These are phyloP conservation scores for Agrotis clavis DNA, from an alignment of 2,888 invertebrate genomes.

Conservation along the genomic window DNA sequence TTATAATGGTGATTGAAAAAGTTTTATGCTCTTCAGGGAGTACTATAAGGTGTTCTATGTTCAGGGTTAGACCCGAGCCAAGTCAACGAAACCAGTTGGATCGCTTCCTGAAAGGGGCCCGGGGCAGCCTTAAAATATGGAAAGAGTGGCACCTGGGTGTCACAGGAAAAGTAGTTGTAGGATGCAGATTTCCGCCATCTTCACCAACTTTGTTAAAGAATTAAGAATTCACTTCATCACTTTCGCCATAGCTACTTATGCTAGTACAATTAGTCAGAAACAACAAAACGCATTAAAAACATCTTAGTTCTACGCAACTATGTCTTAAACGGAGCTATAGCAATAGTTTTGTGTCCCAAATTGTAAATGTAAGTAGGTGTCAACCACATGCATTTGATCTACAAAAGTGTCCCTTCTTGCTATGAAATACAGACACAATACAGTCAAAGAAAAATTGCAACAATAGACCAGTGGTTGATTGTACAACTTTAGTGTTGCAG, in stretches of 20 bases:
- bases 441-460: neutral
- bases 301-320: neutral
- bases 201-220: neutral
- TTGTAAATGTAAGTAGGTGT: neutral
- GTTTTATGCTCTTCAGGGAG: neutral
- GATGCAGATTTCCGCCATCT: no score
- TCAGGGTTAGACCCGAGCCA: no score
- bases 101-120: no score
- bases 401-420: neutral
- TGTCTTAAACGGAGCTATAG: neutral
- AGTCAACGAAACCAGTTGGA: no score
- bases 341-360: slow-evolving; percentile 7
- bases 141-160: no score
- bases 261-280: neutral
- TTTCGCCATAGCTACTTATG: no score
- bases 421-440: neutral
- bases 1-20: neutral
- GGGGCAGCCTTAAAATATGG: no score
- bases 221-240: no score
- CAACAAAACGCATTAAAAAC: no score
- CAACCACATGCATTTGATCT: neutral
- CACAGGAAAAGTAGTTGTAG: no score
- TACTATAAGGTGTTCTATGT: no score
- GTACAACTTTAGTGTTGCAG: slow-evolving; percentile 43
- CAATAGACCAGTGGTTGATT: neutral